Base-by-base conservation (phyloP, 2,113 vertebrate species). In the Numida meleagris region DNA sequence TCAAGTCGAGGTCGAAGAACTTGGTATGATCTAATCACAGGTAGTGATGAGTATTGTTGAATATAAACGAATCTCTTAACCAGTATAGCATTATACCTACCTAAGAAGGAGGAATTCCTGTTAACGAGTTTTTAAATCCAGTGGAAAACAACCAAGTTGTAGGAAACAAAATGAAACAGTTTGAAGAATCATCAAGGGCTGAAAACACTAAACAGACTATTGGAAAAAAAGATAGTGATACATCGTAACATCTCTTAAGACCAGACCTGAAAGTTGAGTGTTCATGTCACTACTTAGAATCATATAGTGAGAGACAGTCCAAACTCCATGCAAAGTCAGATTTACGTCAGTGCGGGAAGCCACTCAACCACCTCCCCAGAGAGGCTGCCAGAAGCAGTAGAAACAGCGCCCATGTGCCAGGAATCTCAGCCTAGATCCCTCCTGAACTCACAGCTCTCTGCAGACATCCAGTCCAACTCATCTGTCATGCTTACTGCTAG, bases 21-120 rank as follows among this genome's bases (percentile, higher is more conserved):
- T 85, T 57, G 65, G 17, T 74, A 36, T 89, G 12, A 72, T 43
- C 14, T 59, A 58, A 74, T 70, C 91, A 33, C 74, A 95, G 23
- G 51, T 95, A 42, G 76, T 48, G 59, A 84, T 94, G 58, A 82
- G 93, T 93, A 94, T 45, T 27, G 16, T 40, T 73, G 82, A 48
- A 71, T 82, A 76, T 21, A 82, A 90, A 77, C 34, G 34, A 29
- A 50, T 80, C 17, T 88, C 67, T 62, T 68, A 53, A 45, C 33
- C 20, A 34, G 53, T 85, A 79, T 25, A 34, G 25, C 42, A 29
- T 36, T 84, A 4, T 62, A 36, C 42, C 48, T 80, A n/a, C 1
- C 1, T 58, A 67, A 89, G 59, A 55, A 70, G 25, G 21, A 89
- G 73, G 76, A 50, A 9, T 34, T 87, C 23, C 27, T 77, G 33